Evolutionary conservation across 2,888 invertebrate genomes (phyloP).

Genomic region (Rotaria socialis): DNA sequence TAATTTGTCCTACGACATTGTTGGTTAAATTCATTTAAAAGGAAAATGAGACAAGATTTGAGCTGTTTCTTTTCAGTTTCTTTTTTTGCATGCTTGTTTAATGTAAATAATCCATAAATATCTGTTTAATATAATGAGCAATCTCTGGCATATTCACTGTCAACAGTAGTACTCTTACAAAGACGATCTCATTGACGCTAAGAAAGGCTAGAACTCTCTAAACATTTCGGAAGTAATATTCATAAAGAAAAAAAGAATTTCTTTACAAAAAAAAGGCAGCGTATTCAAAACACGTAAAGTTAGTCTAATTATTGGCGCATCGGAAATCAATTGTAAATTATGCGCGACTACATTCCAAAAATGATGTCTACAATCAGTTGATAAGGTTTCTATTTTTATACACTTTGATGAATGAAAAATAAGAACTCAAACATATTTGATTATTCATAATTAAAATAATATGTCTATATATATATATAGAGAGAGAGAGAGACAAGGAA

Average conservation of each 20-base stretch:
- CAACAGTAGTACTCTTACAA: neutral
- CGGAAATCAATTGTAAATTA: neutral
- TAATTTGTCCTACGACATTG: no score
- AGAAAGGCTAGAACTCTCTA: neutral
- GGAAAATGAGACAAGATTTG: no score
- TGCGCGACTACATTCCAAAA: neutral
- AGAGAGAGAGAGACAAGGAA: neutral
- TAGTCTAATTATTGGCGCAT: neutral
- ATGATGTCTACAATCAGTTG: neutral
- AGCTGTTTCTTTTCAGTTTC: no score
- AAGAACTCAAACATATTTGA: neutral
- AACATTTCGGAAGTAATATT: neutral
- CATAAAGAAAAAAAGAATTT: neutral
- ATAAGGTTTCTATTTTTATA: neutral
- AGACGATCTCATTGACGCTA: neutral
- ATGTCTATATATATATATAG: neutral
- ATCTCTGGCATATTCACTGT: neutral
- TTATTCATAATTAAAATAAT: neutral
- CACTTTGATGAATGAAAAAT: neutral
- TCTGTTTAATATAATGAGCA: neutral
- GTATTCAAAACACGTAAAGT: conserved; percentile 24
- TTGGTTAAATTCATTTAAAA: no score
- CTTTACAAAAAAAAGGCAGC: neutral
- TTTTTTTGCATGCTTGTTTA: no score
- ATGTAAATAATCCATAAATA: neutral